A percentile compares a stretch with the other conserved stretches of the same genome.
Evolutionary conservation across 2,888 invertebrate genomes (phyloP).

Genomic region (Conistra vaccinii): DNA sequence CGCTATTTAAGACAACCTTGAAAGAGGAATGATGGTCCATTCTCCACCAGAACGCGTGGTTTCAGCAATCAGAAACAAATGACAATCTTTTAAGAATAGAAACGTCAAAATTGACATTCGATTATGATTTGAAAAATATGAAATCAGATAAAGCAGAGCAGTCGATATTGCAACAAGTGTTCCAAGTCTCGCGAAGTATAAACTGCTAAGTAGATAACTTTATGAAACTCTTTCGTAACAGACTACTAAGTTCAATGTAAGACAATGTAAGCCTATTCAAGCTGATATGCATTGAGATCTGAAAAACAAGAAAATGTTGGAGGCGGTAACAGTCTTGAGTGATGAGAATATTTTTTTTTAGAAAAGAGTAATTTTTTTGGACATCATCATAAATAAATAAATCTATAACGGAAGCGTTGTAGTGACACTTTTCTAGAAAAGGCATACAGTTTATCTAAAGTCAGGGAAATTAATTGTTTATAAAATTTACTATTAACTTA

Average conservation of each 20-base stretch:
- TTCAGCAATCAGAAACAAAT: neutral
- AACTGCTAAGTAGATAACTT: conserved; percentile 44
- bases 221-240: conserved; percentile 34
- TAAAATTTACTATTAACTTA: no score
- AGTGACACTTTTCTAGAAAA: no score
- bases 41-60: neutral
- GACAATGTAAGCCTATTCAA: conserved; percentile 30
- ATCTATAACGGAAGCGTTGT: neutral
- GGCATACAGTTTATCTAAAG: no score
- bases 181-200: conserved; percentile 26
- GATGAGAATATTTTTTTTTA: no score
- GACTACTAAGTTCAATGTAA: conserved; percentile 37
- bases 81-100: no score
- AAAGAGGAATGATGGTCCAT: neutral
- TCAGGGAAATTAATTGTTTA: no score
- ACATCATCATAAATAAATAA: no score
- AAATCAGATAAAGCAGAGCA: neutral
- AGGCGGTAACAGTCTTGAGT: neutral
- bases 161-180: conserved; percentile 49
- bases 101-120: neutral
- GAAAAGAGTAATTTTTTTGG: no score
- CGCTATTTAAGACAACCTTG: conserved; percentile 25
- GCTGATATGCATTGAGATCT: conserved; percentile 5
- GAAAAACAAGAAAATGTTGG: neutral
- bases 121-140: neutral